Base-by-base conservation (phyloP, 2,113 vertebrate species). In the Rallus limicola region DNA sequence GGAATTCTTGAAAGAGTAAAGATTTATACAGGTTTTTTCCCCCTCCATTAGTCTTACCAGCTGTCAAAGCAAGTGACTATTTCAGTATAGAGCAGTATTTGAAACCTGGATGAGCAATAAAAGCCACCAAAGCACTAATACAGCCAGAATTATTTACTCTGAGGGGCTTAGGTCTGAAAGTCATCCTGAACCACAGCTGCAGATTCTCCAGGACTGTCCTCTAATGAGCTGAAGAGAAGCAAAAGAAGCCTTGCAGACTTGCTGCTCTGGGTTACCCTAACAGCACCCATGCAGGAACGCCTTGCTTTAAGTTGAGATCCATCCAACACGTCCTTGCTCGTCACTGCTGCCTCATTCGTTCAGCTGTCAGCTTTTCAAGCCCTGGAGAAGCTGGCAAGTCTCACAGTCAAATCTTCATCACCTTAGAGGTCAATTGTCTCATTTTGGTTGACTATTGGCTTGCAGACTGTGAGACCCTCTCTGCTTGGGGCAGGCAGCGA, bases 371-470 rank as follows among this genome's bases (percentile, higher is more conserved):
- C 11, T 40, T 94, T 79, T 82, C 86, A 86, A 42, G 48, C n/a
- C 72, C 19, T 1, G 7, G 26, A 55, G 65, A 83, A 80, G 56
- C 16, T 84, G 40, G 26, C n/a, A 56, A 79, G 59, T 10, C 40
- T 84, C n/a, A 38, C 36, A 56, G 67, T 52, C 44, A 29, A 34
- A 53, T 29, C 55, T 82, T 50, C 13, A 76, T 72, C 46, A 52
- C 52, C 2, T 23, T 50, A 53, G 75, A 90, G 36, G 19, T 88
- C 88, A 95, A 82, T 44, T 83, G 60, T 20, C 60, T 75, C 19
- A 2, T 77, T 95, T 91, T 75, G 6, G 26, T 88, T 93, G 67
- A 86, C 34, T 75, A 76, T 86, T 46, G 55, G 23, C 28, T 79
- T 82, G n/a, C 5, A 48, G 50, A 48, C 50, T 79, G 53, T 6